Percentiles rank a stretch among this genome's conserved stretches.
Conservation (phyloP, 2,113 vertebrate genomes). For the Motacilla alba region DNA sequence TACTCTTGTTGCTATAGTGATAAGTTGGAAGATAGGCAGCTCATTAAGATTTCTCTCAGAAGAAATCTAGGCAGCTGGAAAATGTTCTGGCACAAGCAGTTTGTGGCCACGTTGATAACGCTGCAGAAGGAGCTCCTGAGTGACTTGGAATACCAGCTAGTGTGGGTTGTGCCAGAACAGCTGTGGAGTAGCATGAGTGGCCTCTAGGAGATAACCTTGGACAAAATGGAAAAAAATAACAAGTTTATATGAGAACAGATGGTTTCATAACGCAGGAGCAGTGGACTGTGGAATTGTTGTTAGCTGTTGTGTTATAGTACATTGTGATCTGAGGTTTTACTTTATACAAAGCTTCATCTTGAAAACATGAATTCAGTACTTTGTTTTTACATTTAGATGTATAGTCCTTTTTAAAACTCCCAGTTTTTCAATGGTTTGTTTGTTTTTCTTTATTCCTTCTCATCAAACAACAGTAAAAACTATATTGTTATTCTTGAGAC, state of each 20-base stretch:
- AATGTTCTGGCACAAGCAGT: background rate
- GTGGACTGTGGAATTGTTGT: background rate
- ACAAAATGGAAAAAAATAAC: background rate
- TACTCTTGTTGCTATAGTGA: background rate
- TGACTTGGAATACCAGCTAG: background rate
- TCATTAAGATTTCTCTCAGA: background rate
- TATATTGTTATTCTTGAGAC: background rate
- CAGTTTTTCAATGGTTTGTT: background rate
- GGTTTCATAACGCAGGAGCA: background rate
- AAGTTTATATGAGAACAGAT: slow-evolving; percentile 38
- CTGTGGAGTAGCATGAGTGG: background rate
- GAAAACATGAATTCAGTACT: background rate
- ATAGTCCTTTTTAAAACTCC: background rate
- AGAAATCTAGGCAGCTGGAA: background rate
- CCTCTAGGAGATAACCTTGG: background rate
- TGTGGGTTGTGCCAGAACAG: background rate
- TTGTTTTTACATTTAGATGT: background rate
- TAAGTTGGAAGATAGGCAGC: background rate
- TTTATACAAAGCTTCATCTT: background rate
- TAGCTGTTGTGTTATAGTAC: background rate
- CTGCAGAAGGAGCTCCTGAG: background rate
- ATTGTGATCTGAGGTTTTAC: background rate
- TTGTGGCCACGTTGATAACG: fast-evolving
- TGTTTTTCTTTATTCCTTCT: background rate
- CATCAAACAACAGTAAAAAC: background rate